A percentile compares a stretch with the other conserved stretches of the same genome.
phyloP scores from a whole-genome alignment of 2,888 invertebrate species.

The Aleiodes testaceus region DNA sequence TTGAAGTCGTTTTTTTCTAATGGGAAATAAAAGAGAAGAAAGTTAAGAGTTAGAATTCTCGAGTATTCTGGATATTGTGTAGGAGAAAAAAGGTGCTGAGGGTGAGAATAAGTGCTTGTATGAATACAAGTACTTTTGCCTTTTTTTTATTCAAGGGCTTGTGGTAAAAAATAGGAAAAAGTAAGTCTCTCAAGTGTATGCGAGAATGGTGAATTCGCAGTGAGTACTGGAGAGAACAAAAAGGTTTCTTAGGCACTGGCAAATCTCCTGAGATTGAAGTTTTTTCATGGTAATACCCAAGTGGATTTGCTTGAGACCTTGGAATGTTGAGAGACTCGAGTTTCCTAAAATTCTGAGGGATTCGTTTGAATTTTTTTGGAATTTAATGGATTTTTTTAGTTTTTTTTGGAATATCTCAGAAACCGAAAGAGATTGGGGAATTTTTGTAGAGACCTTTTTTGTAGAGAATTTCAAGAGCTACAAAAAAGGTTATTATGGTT shows the following conservation, averaged over 20 bases:
- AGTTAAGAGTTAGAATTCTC: slow-evolving; percentile 16
- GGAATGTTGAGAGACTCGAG: slow-evolving; percentile 18
- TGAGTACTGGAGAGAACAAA: slow-evolving; percentile 13
- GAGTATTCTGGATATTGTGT: too few relatives aligned
- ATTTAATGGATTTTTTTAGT: too few relatives aligned
- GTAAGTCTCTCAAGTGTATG: slow-evolving; percentile 21
- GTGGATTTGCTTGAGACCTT: slow-evolving; percentile 7
- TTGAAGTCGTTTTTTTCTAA: neutral
- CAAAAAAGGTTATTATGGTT: too few relatives aligned
- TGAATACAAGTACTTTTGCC: too few relatives aligned
- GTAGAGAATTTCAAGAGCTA: too few relatives aligned
- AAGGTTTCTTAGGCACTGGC: slow-evolving; percentile 21
- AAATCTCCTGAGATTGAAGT: slow-evolving; percentile 29
- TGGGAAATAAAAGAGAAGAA: too few relatives aligned
- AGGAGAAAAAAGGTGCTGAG: slow-evolving; percentile 5
- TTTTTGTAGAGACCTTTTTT: too few relatives aligned
- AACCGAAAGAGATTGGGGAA: too few relatives aligned
- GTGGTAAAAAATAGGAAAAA: too few relatives aligned
- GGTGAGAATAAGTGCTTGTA: slow-evolving; percentile 24
- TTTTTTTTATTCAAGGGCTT: too few relatives aligned
- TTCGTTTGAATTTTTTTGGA: neutral
- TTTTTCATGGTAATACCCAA: slow-evolving; percentile 6
- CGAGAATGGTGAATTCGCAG: slow-evolving; percentile 18
- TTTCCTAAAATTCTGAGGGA: neutral
- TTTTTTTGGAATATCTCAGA: too few relatives aligned